Evolutionary conservation across 37 sponge, comb jelly and placozoan genomes (phyloP).

Genomic region (Tethya wilhelma): DNA sequence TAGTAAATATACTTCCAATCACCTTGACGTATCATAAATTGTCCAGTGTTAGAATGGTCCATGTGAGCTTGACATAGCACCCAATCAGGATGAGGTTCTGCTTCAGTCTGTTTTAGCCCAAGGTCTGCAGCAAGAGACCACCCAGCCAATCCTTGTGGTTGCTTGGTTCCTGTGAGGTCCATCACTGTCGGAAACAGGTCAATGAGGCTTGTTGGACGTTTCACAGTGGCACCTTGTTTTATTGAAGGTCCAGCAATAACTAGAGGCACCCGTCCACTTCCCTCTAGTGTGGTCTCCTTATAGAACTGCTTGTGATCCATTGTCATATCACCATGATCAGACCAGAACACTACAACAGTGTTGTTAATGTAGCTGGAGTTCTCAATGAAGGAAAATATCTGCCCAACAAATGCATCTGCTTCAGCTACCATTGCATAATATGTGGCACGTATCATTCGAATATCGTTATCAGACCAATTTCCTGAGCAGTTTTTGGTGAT

Average conservation of each 20-base stretch:
- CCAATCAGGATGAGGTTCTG: neutral
- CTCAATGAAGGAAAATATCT: neutral
- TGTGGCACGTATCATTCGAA: neutral
- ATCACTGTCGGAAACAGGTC: constrained; percentile 33
- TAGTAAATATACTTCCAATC: constrained; percentile 26
- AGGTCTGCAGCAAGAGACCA: constrained; percentile 15
- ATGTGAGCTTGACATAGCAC: constrained; percentile 14
- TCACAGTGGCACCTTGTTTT: neutral
- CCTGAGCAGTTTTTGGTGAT: constrained; percentile 12
- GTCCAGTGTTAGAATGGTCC: constrained; percentile 13
- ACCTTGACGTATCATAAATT: constrained; percentile 23
- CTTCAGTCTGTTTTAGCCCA: neutral
- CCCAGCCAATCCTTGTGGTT: constrained; percentile 8
- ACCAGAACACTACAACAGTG: constrained; percentile 22
- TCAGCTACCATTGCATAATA: constrained; percentile 31
- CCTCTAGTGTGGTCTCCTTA: constrained; percentile 24
- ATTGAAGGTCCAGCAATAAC: constrained; percentile 16
- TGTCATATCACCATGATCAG: constrained; percentile 39
- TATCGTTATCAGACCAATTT: constrained; percentile 1
- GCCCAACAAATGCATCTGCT: constrained; percentile 30
- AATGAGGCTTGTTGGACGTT: neutral
- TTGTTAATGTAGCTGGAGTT: constrained; percentile 5
- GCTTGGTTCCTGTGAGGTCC: constrained; percentile 3
- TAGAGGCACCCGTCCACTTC: constrained; percentile 14
- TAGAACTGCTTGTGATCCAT: constrained; percentile 36